Percentiles rank a stretch among this genome's conserved stretches.
phyloP scores from a whole-genome alignment of 1,140 invertebrate species.

The Acromyrmex echinatior region DNA sequence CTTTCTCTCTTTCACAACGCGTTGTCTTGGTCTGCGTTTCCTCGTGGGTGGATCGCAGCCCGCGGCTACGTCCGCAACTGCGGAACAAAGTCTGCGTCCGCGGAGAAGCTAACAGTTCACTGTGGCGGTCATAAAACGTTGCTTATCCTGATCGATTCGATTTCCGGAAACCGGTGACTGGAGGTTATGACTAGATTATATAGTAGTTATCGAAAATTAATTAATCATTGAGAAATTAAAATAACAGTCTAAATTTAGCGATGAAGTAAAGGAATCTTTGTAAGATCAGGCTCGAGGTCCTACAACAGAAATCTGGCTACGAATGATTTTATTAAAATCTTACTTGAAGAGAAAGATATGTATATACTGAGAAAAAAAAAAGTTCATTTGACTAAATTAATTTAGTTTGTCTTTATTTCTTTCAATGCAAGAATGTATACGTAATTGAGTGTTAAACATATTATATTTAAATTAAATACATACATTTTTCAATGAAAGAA shows the following conservation, averaged over 20 bases:
- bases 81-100: constrained; percentile 76
- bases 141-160: constrained; percentile 65
- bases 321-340: no score
- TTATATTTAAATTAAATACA: no score
- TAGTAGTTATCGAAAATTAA: background rate
- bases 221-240: background rate
- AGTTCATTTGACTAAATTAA: no score
- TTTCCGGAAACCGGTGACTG: constrained; percentile 45
- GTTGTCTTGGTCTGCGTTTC: constrained; percentile 76
- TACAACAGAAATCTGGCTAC: no score
- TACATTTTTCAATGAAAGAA: no score
- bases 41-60: constrained; percentile 85
- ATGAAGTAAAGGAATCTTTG: background rate
- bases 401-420: no score
- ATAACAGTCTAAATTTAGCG: background rate
- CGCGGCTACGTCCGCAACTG: constrained; percentile 71
- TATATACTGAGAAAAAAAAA: no score
- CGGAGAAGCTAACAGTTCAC: constrained; percentile 57
- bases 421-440: no score
- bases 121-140: constrained; percentile 58
- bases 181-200: constrained; percentile 28
- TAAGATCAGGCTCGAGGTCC: no score
- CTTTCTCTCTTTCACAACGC: constrained; percentile 33
- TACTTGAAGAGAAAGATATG: no score
- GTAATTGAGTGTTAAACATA: no score